Percentiles rank a stretch among this genome's conserved stretches.
These are phyloP conservation scores for Drosophila tani DNA, from an alignment of 1,140 invertebrate genomes.

Conservation along the genomic window DNA sequence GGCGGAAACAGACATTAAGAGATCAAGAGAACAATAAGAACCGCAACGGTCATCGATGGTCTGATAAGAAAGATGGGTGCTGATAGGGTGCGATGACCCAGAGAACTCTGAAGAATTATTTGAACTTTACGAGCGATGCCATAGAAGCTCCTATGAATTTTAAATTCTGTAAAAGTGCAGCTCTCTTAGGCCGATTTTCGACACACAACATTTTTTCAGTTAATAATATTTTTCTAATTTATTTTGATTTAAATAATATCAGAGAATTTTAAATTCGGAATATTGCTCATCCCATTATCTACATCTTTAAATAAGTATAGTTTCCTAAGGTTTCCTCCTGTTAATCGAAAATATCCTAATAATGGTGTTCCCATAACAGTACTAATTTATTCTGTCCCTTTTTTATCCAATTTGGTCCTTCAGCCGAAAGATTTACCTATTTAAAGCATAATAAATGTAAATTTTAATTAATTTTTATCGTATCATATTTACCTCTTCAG, in stretches of 20 bases:
- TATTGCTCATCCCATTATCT: too few relatives aligned
- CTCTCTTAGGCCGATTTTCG: too few relatives aligned
- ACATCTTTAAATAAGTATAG: too few relatives aligned
- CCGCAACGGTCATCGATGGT: constrained; percentile 21
- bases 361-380: too few relatives aligned
- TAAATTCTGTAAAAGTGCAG: background rate
- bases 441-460: constrained; percentile 17
- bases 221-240: too few relatives aligned
- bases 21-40: constrained; percentile 32
- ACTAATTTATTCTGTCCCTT: too few relatives aligned
- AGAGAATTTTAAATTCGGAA: too few relatives aligned
- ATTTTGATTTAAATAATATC: too few relatives aligned
- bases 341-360: too few relatives aligned
- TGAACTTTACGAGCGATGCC: background rate
- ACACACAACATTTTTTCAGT: too few relatives aligned
- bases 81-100: constrained; percentile 5
- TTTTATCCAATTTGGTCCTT: too few relatives aligned
- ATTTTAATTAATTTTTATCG: constrained; percentile 50
- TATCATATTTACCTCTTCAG: background rate
- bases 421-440: background rate
- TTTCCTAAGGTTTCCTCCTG: too few relatives aligned
- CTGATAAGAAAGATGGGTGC: constrained; percentile 9
- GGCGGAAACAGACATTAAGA: constrained; percentile 16
- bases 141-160: background rate
- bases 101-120: background rate